Percentiles rank a stretch among this genome's conserved stretches.
Evolutionary conservation across 2,113 vertebrate species (phyloP).

Genomic region (Andinoacara biseriatus): DNA sequence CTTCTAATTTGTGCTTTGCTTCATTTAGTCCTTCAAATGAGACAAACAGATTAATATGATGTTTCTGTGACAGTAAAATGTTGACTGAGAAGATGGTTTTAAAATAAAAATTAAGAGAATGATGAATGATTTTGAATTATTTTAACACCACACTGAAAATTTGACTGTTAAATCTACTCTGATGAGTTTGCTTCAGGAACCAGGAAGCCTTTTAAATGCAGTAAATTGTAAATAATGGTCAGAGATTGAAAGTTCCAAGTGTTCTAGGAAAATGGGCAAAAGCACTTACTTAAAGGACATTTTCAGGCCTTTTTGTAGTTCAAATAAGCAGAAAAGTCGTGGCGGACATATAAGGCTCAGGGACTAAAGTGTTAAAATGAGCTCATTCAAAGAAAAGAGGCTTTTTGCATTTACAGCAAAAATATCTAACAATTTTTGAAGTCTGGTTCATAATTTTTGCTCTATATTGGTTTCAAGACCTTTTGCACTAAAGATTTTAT

Average conservation of each 20-base stretch:
- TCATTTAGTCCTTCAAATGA: neutral
- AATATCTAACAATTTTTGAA: neutral
- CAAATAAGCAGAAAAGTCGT: too few species aligned
- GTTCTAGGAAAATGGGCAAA: too few species aligned
- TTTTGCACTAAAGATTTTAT: neutral
- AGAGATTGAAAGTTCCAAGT: too few species aligned
- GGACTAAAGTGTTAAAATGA: neutral
- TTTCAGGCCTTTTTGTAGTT: too few species aligned
- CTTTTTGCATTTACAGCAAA: neutral
- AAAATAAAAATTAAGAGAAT: neutral
- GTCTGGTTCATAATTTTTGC: neutral
- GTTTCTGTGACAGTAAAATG: neutral
- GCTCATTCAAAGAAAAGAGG: neutral
- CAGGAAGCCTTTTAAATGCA: neutral
- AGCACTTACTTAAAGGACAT: too few species aligned
- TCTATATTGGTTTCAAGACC: neutral
- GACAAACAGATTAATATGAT: too few species aligned
- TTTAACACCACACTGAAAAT: neutral
- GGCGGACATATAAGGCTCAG: too few species aligned
- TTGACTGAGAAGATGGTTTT: neutral
- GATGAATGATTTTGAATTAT: neutral
- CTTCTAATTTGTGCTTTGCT: neutral
- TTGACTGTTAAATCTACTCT: neutral
- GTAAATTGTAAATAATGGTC: too few species aligned
- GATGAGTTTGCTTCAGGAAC: neutral